phyloP scores from a whole-genome alignment of 2,113 vertebrate species.

The Acrocephalus kingi region DNA sequence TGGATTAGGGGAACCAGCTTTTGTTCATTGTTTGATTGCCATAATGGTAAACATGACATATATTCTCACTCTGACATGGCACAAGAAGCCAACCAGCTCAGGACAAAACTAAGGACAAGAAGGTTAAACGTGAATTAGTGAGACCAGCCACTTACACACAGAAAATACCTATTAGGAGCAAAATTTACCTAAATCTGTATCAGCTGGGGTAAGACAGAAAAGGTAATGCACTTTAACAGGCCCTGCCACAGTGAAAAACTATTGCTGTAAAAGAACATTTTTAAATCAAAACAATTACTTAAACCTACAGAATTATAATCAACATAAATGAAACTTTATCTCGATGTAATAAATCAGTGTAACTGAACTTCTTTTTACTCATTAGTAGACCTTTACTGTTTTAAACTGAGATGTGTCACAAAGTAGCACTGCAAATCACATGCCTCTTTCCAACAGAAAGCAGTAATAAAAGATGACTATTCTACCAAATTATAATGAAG shows the following conservation, averaged over 20 bases:
- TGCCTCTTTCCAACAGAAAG: conserved; percentile 40
- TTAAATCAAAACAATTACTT: neutral
- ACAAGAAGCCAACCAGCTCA: neutral
- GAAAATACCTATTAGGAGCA: neutral
- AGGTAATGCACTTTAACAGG: neutral
- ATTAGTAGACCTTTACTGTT: conserved; percentile 48
- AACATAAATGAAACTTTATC: conserved; percentile 56
- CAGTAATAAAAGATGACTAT: conserved; percentile 57
- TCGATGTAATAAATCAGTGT: neutral
- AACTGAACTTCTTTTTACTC: conserved; percentile 29
- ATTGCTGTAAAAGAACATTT: neutral
- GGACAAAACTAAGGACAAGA: neutral
- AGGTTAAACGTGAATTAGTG: neutral
- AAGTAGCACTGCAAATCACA: conserved; percentile 47
- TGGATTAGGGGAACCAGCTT: neutral
- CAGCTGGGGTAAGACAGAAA: neutral
- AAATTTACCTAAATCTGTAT: neutral
- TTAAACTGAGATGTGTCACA: conserved; percentile 42
- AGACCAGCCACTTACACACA: neutral
- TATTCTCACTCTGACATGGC: neutral
- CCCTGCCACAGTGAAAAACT: neutral
- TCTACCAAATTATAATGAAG: conserved; percentile 71
- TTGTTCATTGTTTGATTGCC: neutral
- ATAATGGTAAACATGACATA: neutral
- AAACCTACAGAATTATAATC: conserved; percentile 1